Conservation (phyloP, 2,888 invertebrate species). For the Augochlorella aurata region DNA sequence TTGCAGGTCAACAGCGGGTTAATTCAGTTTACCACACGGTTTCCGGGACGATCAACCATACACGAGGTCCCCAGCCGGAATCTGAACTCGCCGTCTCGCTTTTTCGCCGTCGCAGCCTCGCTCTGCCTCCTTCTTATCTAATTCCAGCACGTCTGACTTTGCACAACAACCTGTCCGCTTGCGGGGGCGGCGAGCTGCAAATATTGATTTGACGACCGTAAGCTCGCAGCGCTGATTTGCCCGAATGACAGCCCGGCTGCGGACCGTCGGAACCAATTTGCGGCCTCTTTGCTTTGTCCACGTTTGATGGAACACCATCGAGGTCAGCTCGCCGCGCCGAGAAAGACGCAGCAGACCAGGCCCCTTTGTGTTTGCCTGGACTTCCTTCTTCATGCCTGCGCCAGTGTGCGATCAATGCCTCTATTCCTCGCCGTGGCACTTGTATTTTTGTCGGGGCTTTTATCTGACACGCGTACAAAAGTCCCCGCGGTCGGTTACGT, state of each 20-base stretch:
- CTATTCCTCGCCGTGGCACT: slow-evolving; percentile 10
- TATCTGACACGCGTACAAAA: slow-evolving; percentile 4
- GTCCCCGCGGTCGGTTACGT: background rate
- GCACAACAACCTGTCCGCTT: slow-evolving; percentile 44
- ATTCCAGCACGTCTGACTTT: slow-evolving; percentile 61
- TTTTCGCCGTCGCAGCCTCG: slow-evolving; percentile 31
- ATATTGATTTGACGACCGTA: slow-evolving; percentile 74
- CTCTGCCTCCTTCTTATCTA: slow-evolving; percentile 54
- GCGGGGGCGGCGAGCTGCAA: slow-evolving; percentile 66
- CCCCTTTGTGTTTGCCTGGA: slow-evolving; percentile 39
- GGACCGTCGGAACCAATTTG: slow-evolving; percentile 65
- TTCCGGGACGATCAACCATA: slow-evolving; percentile 63
- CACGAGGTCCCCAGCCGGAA: slow-evolving; percentile 8
- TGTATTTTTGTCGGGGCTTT: slow-evolving; percentile 14
- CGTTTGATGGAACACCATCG: slow-evolving; percentile 51
- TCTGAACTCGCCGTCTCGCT: slow-evolving; percentile 8
- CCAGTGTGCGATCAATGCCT: slow-evolving; percentile 25
- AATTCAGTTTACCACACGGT: slow-evolving; percentile 76
- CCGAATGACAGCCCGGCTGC: slow-evolving; percentile 58
- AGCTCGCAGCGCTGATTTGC: slow-evolving; percentile 68
- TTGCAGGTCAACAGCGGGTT: slow-evolving; percentile 73
- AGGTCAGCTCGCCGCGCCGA: slow-evolving; percentile 34
- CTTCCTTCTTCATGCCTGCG: slow-evolving; percentile 6
- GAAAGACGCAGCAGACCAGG: slow-evolving; percentile 29
- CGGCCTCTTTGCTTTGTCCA: slow-evolving; percentile 64